A percentile compares a stretch with the other conserved stretches of the same genome.
phyloP scores from a whole-genome alignment of 2,888 invertebrate species.

The Dolichopus griseipennis region DNA sequence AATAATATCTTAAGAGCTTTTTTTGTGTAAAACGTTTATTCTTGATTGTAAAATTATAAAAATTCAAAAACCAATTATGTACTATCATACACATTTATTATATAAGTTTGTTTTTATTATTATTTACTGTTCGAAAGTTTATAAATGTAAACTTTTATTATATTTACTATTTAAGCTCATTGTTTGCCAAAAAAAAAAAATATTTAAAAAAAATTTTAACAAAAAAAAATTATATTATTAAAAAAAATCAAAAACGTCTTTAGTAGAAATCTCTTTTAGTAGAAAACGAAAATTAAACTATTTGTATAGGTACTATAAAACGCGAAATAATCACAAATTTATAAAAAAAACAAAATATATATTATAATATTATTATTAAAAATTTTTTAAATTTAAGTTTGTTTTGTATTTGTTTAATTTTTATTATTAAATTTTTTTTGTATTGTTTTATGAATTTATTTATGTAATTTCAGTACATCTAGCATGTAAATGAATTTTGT shows the following conservation, averaged over 20 bases:
- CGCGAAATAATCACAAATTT: constrained; percentile 4
- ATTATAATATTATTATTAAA: not conserved
- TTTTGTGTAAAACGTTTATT: too few relatives aligned
- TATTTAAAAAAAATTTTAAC: not conserved
- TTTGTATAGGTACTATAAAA: constrained; percentile 5
- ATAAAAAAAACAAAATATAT: not conserved
- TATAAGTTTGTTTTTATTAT: not conserved
- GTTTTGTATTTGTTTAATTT: not conserved
- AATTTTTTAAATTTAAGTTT: constrained; percentile 1
- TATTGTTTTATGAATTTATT: constrained; percentile 1
- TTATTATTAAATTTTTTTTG: not conserved
- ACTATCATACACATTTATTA: not conserved
- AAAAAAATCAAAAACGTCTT: not conserved
- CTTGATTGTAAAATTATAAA: too few relatives aligned
- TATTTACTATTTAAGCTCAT: not conserved
- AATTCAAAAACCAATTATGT: not conserved
- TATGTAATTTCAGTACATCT: not conserved
- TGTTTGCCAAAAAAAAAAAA: not conserved
- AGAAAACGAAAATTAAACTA: not conserved
- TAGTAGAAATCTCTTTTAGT: constrained; percentile 1
- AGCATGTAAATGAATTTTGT: not conserved
- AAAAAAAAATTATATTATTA: not conserved
- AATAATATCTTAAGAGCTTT: too few relatives aligned
- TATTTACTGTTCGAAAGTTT: not conserved
- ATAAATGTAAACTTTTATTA: not conserved